Base-by-base conservation (phyloP, 2,888 invertebrate species). In the Melieria crassipennis region DNA sequence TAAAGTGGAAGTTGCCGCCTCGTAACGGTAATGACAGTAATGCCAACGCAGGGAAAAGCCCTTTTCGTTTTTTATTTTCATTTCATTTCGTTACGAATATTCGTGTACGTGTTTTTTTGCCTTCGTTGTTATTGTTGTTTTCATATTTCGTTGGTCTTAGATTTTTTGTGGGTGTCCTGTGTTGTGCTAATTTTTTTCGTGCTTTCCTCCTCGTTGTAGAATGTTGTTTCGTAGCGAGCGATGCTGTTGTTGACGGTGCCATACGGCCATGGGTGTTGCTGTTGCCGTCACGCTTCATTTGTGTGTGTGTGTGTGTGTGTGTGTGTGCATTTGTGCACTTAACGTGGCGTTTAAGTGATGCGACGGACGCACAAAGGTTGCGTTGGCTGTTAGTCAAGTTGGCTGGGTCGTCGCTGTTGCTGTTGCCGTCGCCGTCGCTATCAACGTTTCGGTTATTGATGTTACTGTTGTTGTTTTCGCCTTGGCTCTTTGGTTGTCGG, bases 21-120 rank as follows among this genome's bases (percentile, higher is more conserved):
- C 70, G 63, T 69, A 69, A 66, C 75, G 69, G 61, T 67, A 73
- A 73, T 71, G 71, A 66, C 64, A 63, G 69, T 68, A 69, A 72
- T 73, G 64, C 58, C 71, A 70, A 62, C 64, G 43, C 13, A 43
- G 42, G 48, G 11, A 62, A 71, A 65, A 16, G 60, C 45, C 30
- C 57, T 72, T 63, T 50, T 48, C 63, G 47, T 45, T 57, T 56
- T 69, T 63, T 65, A 50, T 50, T 58, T 70, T 56, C 43, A 48
- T 60, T 50, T 58, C 13, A 45, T 50, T n/a, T 11, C 57, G 45
- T 69, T 69, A 65, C 30, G 30, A 30, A 30, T 30, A 30, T 30
- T 10, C 47, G 16, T 69, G 57, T 61, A 66, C 66, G 9, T 16
- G 47, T 48, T 64, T 64, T 55, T 55, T 45, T 68, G 63, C 46